phyloP scores from a whole-genome alignment of 53 echinoderm and acorn worm species.

The Temnopleurus reevesii region DNA sequence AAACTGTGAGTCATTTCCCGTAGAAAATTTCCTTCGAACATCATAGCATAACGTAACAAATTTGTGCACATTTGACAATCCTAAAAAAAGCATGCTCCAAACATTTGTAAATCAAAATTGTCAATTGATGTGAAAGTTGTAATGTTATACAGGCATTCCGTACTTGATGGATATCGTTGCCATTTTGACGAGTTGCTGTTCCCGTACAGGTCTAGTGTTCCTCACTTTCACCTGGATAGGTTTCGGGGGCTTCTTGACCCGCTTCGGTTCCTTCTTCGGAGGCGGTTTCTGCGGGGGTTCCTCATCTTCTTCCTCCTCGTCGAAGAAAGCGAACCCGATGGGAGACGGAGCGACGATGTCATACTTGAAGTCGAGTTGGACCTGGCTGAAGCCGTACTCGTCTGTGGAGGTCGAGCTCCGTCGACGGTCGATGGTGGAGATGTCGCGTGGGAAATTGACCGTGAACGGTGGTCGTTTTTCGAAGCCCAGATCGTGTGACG shows the following conservation, averaged over 20 bases:
- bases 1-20: not conserved
- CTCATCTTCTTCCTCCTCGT: slow-evolving; percentile 40
- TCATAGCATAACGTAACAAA: not conserved
- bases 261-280: slow-evolving; percentile 47
- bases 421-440: slow-evolving; percentile 40
- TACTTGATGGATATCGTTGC: slow-evolving; percentile 56
- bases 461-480: slow-evolving; percentile 48
- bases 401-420: slow-evolving; percentile 51
- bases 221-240: slow-evolving; percentile 50
- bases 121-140: not conserved
- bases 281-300: not conserved
- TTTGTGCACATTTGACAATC: not conserved
- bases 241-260: slow-evolving; percentile 53
- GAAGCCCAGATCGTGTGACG: slow-evolving; percentile 41
- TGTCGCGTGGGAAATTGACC: slow-evolving; percentile 53
- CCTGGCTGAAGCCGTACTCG: slow-evolving; percentile 48
- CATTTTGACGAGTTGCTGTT: slow-evolving; percentile 48
- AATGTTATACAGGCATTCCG: slow-evolving; percentile 33
- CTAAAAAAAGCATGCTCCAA: not conserved
- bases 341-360: slow-evolving; percentile 55
- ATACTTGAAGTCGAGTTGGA: slow-evolving; percentile 44
- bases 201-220: slow-evolving; percentile 42
- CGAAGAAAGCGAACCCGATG: slow-evolving; percentile 18
- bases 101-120: not conserved
- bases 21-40: not conserved